A percentile compares a stretch with the other conserved stretches of the same genome.
Evolutionary conservation across 2,113 vertebrate genomes (phyloP).

Genomic region (Trichechus manatus): DNA sequence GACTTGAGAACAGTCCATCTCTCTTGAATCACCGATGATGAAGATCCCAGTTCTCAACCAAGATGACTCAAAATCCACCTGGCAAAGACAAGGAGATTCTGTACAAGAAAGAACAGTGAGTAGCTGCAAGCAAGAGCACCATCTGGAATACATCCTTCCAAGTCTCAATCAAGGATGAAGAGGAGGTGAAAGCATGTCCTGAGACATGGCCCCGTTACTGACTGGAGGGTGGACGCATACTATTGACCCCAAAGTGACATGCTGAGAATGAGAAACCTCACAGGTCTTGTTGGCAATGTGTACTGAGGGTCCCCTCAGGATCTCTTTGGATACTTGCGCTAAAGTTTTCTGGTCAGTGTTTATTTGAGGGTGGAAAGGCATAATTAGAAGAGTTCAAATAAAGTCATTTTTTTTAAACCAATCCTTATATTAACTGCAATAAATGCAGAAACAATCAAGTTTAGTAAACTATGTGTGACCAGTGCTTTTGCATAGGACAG

Average conservation of each 20-base stretch:
- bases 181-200: not conserved
- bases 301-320: not conserved
- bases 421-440: not conserved
- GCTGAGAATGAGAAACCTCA: not conserved
- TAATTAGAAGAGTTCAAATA: not conserved
- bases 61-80: not conserved
- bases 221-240: too few species aligned
- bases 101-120: not conserved
- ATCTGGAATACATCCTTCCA: not conserved
- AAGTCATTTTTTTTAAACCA: not conserved
- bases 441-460: not conserved
- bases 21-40: not conserved
- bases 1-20: not conserved
- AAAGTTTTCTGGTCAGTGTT: not conserved
- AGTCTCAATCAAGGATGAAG: not conserved
- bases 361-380: not conserved
- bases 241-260: not conserved
- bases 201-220: too few species aligned
- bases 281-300: fast-evolving
- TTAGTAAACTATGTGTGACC: not conserved
- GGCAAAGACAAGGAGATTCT: not conserved
- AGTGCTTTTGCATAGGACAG: not conserved
- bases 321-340: not conserved
- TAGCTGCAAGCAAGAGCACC: not conserved
- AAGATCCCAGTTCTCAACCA: not conserved